Evolutionary conservation across 2,113 vertebrate genomes (phyloP).

Genomic region (Oryzias curvinotus): DNA sequence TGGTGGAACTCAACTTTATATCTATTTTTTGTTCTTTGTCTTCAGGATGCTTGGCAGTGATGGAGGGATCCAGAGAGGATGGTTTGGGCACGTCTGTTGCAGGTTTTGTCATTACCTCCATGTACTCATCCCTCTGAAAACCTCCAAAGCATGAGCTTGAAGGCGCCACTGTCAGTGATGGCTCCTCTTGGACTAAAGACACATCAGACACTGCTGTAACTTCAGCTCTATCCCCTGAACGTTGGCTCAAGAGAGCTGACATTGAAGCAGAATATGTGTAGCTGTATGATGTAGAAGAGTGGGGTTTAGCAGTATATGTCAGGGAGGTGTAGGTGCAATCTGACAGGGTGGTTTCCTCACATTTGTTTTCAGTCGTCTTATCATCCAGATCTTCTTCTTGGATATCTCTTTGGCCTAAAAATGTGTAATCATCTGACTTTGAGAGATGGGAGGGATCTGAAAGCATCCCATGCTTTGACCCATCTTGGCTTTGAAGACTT

Average conservation of each 20-base stretch:
- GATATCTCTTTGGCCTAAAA: slow-evolving; percentile 41
- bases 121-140: slow-evolving; percentile 83
- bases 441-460: slow-evolving; percentile 30
- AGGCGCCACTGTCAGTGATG: slow-evolving; percentile 65
- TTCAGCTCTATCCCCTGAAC: slow-evolving; percentile 52
- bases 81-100: slow-evolving; percentile 71
- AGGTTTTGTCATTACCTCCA: slow-evolving; percentile 85
- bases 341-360: slow-evolving; percentile 56
- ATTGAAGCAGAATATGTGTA: slow-evolving; percentile 64
- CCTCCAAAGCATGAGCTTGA: slow-evolving; percentile 72
- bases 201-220: slow-evolving; percentile 37
- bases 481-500: slow-evolving; percentile 19
- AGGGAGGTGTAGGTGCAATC: slow-evolving; percentile 69
- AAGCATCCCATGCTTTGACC: slow-evolving; percentile 34
- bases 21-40: slow-evolving; percentile 45
- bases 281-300: slow-evolving; percentile 70
- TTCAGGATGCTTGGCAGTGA: slow-evolving; percentile 46
- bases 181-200: slow-evolving; percentile 72
- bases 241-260: slow-evolving; percentile 53
- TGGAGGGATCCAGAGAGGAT: slow-evolving; percentile 43
- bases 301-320: slow-evolving; percentile 53
- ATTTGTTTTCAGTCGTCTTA: slow-evolving; percentile 27
- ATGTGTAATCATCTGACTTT: slow-evolving; percentile 44
- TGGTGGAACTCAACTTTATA: slow-evolving; percentile 42
- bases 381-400: slow-evolving; percentile 33